Percentiles rank a stretch among this genome's conserved stretches.
Conservation (phyloP, 23 tunicate species). For the Styela clava region DNA sequence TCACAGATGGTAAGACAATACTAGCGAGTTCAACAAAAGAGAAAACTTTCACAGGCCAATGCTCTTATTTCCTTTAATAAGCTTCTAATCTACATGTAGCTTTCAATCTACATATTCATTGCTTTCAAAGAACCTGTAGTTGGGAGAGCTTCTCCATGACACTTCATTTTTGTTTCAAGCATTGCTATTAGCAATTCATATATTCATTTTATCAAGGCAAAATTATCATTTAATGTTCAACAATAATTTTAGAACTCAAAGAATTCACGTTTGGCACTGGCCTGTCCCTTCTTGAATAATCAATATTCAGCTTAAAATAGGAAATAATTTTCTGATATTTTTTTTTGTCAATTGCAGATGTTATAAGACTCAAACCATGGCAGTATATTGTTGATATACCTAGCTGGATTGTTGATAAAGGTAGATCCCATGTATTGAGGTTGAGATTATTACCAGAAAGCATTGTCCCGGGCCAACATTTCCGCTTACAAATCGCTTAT, state of each 20-base stretch:
- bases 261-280: too few species aligned
- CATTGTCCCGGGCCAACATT: conserved; percentile 24
- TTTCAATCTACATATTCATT: too few species aligned
- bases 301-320: not conserved
- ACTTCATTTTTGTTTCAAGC: too few species aligned
- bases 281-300: too few species aligned
- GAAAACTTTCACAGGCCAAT: not conserved
- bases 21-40: not conserved
- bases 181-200: too few species aligned
- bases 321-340: not conserved
- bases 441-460: conserved; percentile 22
- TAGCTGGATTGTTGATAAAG: conserved; percentile 33
- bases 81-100: too few species aligned
- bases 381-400: conserved; percentile 36
- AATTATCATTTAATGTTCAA: too few species aligned
- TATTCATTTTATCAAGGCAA: too few species aligned
- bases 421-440: conserved; percentile 25
- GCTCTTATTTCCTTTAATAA: not conserved
- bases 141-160: too few species aligned
- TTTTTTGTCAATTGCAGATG: not conserved
- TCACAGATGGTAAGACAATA: conserved; percentile 21
- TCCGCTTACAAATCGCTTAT: conserved; percentile 30
- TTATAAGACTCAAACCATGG: conserved; percentile 20
- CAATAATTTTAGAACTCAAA: too few species aligned
- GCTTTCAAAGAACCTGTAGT: too few species aligned